Percentiles rank a stretch among this genome's conserved stretches.
phyloP scores from a whole-genome alignment of 2,888 invertebrate species.

The Torymus texanus region DNA sequence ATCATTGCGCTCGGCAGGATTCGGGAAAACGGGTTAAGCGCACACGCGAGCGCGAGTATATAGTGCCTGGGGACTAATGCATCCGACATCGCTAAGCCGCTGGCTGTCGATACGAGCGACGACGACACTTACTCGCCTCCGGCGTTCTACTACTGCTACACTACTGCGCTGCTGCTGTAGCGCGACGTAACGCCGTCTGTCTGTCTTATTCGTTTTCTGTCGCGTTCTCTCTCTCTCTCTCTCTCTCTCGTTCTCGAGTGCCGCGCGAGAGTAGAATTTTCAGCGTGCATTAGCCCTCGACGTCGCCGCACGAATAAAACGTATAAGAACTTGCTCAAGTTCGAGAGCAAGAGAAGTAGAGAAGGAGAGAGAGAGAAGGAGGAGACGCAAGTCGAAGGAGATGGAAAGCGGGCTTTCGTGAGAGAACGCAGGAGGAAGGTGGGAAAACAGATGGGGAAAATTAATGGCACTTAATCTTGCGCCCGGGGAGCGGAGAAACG shows the following conservation, averaged over 20 bases:
- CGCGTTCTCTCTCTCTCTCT: no score
- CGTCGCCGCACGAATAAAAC: slow-evolving; percentile 20
- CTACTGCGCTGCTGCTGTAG: background rate
- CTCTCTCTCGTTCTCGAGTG: background rate
- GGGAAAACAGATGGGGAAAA: slow-evolving; percentile 47
- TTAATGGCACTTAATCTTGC: slow-evolving; percentile 51
- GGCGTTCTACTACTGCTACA: background rate
- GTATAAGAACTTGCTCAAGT: slow-evolving; percentile 25
- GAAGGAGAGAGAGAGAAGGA: no score
- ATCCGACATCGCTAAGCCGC: slow-evolving; percentile 44
- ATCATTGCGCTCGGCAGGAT: slow-evolving; percentile 12
- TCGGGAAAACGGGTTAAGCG: background rate
- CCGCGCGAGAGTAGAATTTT: slow-evolving; percentile 17
- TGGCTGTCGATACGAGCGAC: slow-evolving; percentile 30
- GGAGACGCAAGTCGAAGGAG: background rate
- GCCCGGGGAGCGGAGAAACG: slow-evolving; percentile 20
- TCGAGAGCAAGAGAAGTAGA: background rate
- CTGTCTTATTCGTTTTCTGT: slow-evolving; percentile 17
- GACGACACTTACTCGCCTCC: slow-evolving; percentile 16
- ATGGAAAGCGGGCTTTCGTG: background rate
- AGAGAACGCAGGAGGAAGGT: background rate
- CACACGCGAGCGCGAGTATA: background rate
- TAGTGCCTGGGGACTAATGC: slow-evolving; percentile 34
- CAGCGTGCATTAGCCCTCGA: slow-evolving; percentile 12
- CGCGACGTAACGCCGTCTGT: background rate